These are phyloP conservation scores for Drosophila aff. DNA, from an alignment of 1,140 invertebrate genomes.

Conservation along the genomic window DNA sequence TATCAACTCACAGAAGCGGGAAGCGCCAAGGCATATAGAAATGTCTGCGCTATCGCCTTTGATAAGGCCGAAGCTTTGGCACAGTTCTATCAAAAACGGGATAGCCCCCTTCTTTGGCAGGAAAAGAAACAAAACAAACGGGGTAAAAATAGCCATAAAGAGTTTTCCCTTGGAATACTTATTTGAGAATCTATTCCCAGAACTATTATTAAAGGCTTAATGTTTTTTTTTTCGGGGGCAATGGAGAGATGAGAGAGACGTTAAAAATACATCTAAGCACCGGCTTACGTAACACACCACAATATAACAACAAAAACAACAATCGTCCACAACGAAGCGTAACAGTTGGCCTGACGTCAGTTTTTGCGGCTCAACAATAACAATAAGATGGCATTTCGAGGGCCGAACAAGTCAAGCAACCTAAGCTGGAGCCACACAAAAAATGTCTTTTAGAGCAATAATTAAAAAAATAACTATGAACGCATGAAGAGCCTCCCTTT, in stretches of 20 bases:
- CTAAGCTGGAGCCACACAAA: constrained; percentile 1
- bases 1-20: constrained; percentile 26
- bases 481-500: constrained; percentile 6
- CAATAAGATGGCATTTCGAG: constrained; percentile 45
- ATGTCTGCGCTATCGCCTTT: constrained; percentile 13
- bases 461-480: constrained; percentile 14
- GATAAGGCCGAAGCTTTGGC: constrained; percentile 46
- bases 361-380: constrained; percentile 29
- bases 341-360: constrained; percentile 76
- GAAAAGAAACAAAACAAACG: constrained; percentile 6
- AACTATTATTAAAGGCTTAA: constrained; percentile 19
- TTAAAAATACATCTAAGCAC: constrained; percentile 35
- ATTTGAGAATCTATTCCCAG: constrained; percentile 18
- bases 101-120: background rate
- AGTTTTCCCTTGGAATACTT: constrained; percentile 4
- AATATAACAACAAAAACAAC: background rate
- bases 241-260: background rate
- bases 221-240: constrained; percentile 3
- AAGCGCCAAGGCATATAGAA: constrained; percentile 22
- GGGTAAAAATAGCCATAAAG: constrained; percentile 20
- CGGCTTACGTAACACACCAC: constrained; percentile 45
- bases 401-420: constrained; percentile 29
- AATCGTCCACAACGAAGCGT: constrained; percentile 55
- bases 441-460: constrained; percentile 19
- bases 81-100: constrained; percentile 37